Conservation (phyloP, 2,113 vertebrate genomes). For the Danionella cerebrum region DNA sequence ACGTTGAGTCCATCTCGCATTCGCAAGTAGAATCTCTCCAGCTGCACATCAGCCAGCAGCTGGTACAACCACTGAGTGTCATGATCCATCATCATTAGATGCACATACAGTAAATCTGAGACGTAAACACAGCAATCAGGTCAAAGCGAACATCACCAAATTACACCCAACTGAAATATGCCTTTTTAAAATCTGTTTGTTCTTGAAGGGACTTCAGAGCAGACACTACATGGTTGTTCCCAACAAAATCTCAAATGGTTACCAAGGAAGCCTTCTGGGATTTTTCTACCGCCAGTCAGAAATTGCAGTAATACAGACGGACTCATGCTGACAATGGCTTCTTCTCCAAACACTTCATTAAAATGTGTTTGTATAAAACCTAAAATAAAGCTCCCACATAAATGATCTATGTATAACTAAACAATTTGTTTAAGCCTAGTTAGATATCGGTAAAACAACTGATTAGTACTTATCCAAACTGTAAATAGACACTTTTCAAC, state of each 20-base stretch:
- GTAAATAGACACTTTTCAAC: no score
- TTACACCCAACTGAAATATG: no score
- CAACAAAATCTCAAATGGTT: conserved; percentile 22
- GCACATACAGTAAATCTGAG: conserved; percentile 22
- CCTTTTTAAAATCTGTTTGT: no score
- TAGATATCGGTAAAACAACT: no score
- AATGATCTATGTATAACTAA: no score
- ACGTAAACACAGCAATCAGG: not conserved
- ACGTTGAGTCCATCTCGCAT: conserved; percentile 79
- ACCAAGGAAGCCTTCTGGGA: conserved; percentile 35
- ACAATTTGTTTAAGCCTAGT: no score
- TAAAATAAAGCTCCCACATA: no score
- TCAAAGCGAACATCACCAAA: not conserved
- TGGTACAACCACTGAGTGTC: conserved; percentile 73
- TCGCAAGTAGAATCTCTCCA: conserved; percentile 76
- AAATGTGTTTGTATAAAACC: no score
- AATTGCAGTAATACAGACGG: not conserved
- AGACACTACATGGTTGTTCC: not conserved
- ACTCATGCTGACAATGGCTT: not conserved
- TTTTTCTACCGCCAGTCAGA: not conserved
- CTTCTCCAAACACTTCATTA: not conserved
- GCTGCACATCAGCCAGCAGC: conserved; percentile 72
- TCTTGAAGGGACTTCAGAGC: not conserved
- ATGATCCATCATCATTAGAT: conserved; percentile 70
- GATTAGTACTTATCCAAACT: no score